Percentiles rank a stretch among this genome's conserved stretches.
Conservation (phyloP, 2,113 vertebrate species). For the Chascanopsetta lugubris region DNA sequence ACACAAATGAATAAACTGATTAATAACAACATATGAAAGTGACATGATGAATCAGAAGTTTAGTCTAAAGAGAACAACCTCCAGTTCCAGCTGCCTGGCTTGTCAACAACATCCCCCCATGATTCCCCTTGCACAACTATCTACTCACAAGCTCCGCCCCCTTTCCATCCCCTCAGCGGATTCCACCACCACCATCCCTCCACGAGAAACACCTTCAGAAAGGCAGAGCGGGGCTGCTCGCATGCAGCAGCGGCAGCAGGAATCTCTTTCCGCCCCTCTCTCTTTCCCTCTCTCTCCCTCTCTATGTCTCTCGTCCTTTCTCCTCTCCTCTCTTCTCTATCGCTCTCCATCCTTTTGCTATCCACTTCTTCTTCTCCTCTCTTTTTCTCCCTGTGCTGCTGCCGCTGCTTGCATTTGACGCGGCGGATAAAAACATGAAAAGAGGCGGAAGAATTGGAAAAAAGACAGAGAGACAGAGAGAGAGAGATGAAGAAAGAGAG, state of each 20-base stretch:
- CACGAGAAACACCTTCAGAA: constrained; percentile 59
- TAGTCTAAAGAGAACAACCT: constrained; percentile 50
- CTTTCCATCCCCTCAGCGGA: constrained; percentile 59
- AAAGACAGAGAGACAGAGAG: not conserved
- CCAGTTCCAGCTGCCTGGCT: constrained; percentile 51
- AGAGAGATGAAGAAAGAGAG: not conserved
- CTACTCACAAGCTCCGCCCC: constrained; percentile 71
- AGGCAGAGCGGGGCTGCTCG: constrained; percentile 37
- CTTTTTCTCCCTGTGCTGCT: constrained; percentile 33
- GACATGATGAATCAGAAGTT: constrained; percentile 70
- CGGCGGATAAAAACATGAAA: constrained; percentile 50
- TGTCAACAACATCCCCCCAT: constrained; percentile 66
- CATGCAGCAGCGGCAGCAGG: constrained; percentile 17
- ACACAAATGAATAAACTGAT: constrained; percentile 2
- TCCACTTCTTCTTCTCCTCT: constrained; percentile 45
- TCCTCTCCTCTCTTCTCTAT: constrained; percentile 19
- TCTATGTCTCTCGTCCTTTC: not conserved
- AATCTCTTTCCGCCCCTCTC: constrained; percentile 5
- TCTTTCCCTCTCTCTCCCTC: too few relatives aligned
- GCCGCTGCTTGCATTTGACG: constrained; percentile 27
- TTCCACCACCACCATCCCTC: constrained; percentile 66
- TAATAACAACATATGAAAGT: constrained; percentile 51
- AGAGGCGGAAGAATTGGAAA: constrained; percentile 46
- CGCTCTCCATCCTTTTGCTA: constrained; percentile 52
- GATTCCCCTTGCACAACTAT: constrained; percentile 66